phyloP scores from a whole-genome alignment of 2,113 vertebrate genomes.

The Brienomyrus brachyistius region DNA sequence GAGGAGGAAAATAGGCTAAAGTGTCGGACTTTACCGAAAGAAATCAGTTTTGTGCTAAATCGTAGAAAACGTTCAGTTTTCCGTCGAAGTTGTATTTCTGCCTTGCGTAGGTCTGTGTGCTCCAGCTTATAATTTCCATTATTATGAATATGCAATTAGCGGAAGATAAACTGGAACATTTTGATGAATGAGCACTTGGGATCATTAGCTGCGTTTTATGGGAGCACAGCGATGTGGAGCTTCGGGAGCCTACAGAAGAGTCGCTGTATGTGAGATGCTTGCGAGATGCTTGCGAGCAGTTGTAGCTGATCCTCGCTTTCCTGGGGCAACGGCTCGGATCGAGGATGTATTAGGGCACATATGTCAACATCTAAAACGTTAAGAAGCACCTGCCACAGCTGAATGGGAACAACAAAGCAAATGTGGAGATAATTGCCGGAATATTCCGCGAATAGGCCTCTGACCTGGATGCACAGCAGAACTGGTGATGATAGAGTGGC shows the following conservation, averaged over 20 bases:
- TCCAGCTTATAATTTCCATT: conserved; percentile 1
- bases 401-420: not conserved
- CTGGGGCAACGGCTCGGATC: not conserved
- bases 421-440: not conserved
- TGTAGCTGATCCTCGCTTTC: not conserved
- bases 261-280: not conserved
- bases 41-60: not conserved
- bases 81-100: not conserved
- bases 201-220: not conserved
- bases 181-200: not conserved
- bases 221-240: not conserved
- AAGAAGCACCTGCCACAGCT: not conserved
- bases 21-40: not conserved
- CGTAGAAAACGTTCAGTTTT: not conserved
- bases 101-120: not conserved
- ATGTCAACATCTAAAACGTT: not conserved
- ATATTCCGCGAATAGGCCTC: not conserved
- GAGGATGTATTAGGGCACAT: not conserved
- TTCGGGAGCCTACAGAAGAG: not conserved
- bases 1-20: not conserved
- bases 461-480: not conserved
- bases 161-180: not conserved
- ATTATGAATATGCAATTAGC: conserved; percentile 5
- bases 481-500: not conserved
- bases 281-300: not conserved